phyloP scores from a whole-genome alignment of 1,140 invertebrate species.

The Coenobita brevimanus region DNA sequence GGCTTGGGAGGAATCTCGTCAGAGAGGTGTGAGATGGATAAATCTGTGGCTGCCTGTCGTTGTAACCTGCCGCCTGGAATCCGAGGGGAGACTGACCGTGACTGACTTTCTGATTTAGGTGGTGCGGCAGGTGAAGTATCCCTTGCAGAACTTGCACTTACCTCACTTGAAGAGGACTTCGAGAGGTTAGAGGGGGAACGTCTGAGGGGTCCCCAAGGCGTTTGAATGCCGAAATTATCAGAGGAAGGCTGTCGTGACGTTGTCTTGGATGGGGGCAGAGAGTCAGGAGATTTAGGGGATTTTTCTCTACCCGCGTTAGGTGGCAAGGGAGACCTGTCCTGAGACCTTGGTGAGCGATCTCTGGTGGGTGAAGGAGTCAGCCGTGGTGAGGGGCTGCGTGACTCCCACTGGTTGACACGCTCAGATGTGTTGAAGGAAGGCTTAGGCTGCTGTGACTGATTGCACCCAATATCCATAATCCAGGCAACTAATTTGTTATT shows the following conservation, averaged over 20 bases:
- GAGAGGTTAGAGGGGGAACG: conserved; percentile 50
- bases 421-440: conserved; percentile 23
- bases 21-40: not conserved
- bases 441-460: not conserved
- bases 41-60: not conserved
- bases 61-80: not conserved
- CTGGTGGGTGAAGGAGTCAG: conserved; percentile 21
- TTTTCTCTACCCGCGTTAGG: conserved; percentile 23
- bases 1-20: conserved; percentile 36
- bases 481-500: conserved; percentile 51
- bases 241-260: conserved; percentile 31
- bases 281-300: not conserved
- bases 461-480: conserved; percentile 54
- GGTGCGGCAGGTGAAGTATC: not conserved
- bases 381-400: conserved; percentile 11
- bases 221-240: conserved; percentile 36
- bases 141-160: not conserved
- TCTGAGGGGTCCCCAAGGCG: conserved; percentile 51
- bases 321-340: conserved; percentile 30
- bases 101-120: not conserved
- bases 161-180: conserved; percentile 44
- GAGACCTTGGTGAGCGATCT: conserved; percentile 30
- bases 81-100: conserved; percentile 6
- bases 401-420: conserved; percentile 54
- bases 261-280: not conserved